These are phyloP conservation scores for Tromatobia lineatoria DNA, from an alignment of 2,888 invertebrate species.

Conservation along the genomic window DNA sequence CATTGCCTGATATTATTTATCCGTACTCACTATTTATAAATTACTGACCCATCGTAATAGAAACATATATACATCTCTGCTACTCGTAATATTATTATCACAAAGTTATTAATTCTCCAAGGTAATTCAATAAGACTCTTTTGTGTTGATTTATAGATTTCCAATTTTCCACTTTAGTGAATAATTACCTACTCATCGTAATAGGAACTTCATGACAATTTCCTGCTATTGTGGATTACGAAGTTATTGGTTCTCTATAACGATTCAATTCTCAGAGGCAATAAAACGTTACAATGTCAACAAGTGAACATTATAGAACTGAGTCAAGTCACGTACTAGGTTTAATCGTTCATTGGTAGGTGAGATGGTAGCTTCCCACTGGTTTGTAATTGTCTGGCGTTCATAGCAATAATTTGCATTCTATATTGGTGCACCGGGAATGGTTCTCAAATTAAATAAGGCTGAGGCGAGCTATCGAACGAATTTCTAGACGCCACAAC, in stretches of 20 bases:
- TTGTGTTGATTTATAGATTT: background rate
- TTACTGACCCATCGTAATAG: background rate
- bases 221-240: background rate
- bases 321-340: slow-evolving; percentile 13
- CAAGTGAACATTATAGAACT: background rate
- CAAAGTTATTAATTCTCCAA: background rate
- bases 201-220: background rate
- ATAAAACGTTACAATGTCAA: background rate
- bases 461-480: no score
- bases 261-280: background rate
- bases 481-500: no score
- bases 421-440: background rate
- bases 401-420: background rate
- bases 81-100: background rate
- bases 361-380: background rate
- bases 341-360: slow-evolving; percentile 6
- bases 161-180: background rate
- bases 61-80: background rate
- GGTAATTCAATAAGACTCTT: background rate
- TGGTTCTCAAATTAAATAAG: no score
- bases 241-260: background rate
- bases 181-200: background rate
- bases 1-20: no score
- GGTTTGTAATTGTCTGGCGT: background rate
- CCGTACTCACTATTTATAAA: no score